Base-by-base conservation (phyloP, 2,888 invertebrate genomes). In the Cancer borealis region DNA sequence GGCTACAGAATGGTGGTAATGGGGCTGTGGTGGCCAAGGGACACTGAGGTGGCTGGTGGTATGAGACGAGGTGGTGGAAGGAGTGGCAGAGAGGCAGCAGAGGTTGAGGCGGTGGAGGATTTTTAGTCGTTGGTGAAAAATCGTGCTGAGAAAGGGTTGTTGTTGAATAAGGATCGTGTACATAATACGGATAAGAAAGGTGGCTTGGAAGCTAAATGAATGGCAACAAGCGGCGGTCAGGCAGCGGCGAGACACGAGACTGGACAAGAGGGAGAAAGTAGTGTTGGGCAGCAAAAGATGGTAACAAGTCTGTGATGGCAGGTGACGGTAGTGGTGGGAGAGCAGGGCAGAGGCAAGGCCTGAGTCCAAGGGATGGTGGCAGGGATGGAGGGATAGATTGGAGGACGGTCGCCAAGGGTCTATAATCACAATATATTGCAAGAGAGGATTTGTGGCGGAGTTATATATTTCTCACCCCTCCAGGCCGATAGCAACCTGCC, bases 361-460 rank as follows among this genome's bases (percentile, higher is more conserved):
- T 30, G 79, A 79, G 79, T 79, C 79, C 26, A 30, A 79, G 30
- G 79, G 79, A 79, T 79, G 79, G 79, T 79, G 79, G 79, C 79
- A 79, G 79, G 79, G 79, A 79, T 79, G 79, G 79, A 79, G 79
- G 79, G 79, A 79, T 79, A 79, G 79, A 79, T 79, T 79, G 79
- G 79, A 79, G 79, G 79, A 79, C 30, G 79, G 30, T 14, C 79
- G 79, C 79, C 26, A 79, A 79, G 79, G 79, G 79, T 79, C 79
- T 79, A 79, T 79, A 79, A 79, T 79, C 79, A 79, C 79, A 79
- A 79, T 79, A 79, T 79, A 79, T 79, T 79, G 79, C 79, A 79
- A 79, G 79, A 79, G 79, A 79, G 79, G 79, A 79, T 79, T 79
- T 79, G 79, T 79, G 79, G 79, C 30, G 79, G 79, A 79, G 79